These are phyloP conservation scores for Acanthis flammea DNA, from an alignment of 2,797 vertebrate species.

Conservation along the genomic window DNA sequence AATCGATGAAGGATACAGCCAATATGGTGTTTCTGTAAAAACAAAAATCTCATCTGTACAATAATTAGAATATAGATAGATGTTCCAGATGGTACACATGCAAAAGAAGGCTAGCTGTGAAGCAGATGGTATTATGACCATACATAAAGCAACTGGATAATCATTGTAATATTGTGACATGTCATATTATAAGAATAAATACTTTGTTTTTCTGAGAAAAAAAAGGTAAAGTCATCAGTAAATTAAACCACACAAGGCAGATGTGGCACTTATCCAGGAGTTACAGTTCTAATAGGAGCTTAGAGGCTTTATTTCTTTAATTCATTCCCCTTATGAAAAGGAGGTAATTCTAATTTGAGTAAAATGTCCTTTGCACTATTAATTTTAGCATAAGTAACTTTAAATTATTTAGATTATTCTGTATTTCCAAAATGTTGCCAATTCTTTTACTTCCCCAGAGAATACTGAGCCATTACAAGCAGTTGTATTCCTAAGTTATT, in stretches of 20 bases:
- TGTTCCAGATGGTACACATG: constrained; percentile 46
- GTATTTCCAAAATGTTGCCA: neutral
- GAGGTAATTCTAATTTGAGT: constrained; percentile 10
- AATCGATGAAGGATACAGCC: constrained; percentile 55
- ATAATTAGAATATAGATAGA: constrained; percentile 61
- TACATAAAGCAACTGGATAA: constrained; percentile 60
- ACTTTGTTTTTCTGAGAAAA: constrained; percentile 38
- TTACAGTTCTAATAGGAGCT: constrained; percentile 1
- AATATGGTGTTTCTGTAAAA: constrained; percentile 62
- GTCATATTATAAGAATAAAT: constrained; percentile 58
- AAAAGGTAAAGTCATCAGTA: constrained; percentile 27
- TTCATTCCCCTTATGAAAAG: neutral
- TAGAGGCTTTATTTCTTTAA: constrained; percentile 47
- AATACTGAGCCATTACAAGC: neutral
- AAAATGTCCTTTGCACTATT: constrained; percentile 10
- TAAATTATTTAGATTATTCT: neutral
- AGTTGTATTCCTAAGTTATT: neutral
- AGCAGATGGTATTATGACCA: constrained; percentile 62
- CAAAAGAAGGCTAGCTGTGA: constrained; percentile 36
- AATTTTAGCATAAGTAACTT: neutral
- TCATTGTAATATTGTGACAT: constrained; percentile 55
- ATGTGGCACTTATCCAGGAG: constrained; percentile 48
- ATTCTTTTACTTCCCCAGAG: neutral
- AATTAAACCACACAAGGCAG: constrained; percentile 34
- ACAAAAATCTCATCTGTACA: constrained; percentile 64